Evolutionary conservation across 2,888 invertebrate species (phyloP), one percentile per base, ranked within the genome.

Genomic region (Heliconius ethilla): DNA sequence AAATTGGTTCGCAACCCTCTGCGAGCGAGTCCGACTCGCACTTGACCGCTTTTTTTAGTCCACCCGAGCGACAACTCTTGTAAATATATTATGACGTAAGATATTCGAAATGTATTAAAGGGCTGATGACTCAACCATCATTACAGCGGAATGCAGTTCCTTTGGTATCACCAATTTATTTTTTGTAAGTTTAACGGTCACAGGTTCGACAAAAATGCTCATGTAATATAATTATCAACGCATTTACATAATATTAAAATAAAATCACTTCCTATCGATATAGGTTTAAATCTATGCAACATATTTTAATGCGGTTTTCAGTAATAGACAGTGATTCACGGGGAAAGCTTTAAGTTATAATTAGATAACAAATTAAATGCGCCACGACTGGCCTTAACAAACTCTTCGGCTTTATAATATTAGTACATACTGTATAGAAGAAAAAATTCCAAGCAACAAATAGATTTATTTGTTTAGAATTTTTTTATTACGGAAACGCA

Each of bases 61-160:
- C 59, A n/a, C 22, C 10, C 59, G n/a, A n/a, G n/a, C n/a, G 59
- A n/a, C n/a, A 59, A 59, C 11, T 59, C n/a, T 59, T n/a, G 59
- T 59, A 59, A 59, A 59, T 72, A 25, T n/a, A n/a, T 55, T 15
- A n/a, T 59, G 72, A 72, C 59, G 72, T 37, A 72, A 72, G n/a
- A 33, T 27, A 59, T 33, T n/a, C 33, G 33, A 33, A 75, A 65
- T 65, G 65, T 73, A 78, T 45, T 67, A 69, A 81, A 81, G 81
- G 82, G 80, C 76, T 67, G 78, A 78, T 80, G 85, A 84, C 80
- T 84, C 84, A 83, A 77, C 75, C 78, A 70, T 81, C 81, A 82
- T 86, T 85, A 84, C 83, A 83, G 84, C 84, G 85, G 83, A 84
- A 84, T 84, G 84, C 81, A 76, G 80, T 83, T 85, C 85, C 85